Base-by-base conservation (phyloP, 2,888 invertebrate genomes). In the Leptarthrus brevirostris region DNA sequence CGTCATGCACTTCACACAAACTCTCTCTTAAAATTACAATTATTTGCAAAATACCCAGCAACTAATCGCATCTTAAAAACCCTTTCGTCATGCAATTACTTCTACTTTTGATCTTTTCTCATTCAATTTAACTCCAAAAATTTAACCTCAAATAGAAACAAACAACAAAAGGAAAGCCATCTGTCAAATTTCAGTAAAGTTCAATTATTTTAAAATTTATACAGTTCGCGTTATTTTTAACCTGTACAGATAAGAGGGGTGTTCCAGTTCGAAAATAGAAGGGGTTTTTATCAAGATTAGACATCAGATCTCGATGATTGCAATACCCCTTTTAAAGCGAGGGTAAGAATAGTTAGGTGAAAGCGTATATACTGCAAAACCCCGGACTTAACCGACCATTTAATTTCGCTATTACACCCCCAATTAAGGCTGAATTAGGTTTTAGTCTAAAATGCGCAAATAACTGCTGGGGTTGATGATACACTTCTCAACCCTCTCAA, bases 381-480 rank as follows among this genome's bases (percentile, higher is more conserved):
- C 78, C 79, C 79, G 78, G 78, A 79, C 78, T 81, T 79, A 80
- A 79, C 79, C 79, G 78, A 80, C 79, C 81, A 80, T 80, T 81
- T 81, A 82, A 82, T 81, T 79, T 81, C 79, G 80, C 82, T 80
- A 82, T 83, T 82, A 81, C 83, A 83, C 82, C 81, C 82, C 81
- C 83, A 84, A 83, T 84, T 84, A 83, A 80, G 77, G 80, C 75
- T 78, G 79, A 81, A 81, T 80, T 78, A 80, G 77, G 66, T 66
- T 49, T 66, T 47, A 26, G 26, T 1, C 47, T 74, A 75, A 61
- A 22, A 18, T 18, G 36, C 12, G 72, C 75, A 72, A 30, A 44
- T 72, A 72, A 44, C 44, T 61, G 24, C 49, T 61, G 74, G 69
- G 70, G 64, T 34, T 54, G 54, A 1, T 66, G 71, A 76, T 74